Percentiles rank a stretch among this genome's conserved stretches.
phyloP scores from a whole-genome alignment of 2,797 vertebrate species.

The Sebastes aleutianus region DNA sequence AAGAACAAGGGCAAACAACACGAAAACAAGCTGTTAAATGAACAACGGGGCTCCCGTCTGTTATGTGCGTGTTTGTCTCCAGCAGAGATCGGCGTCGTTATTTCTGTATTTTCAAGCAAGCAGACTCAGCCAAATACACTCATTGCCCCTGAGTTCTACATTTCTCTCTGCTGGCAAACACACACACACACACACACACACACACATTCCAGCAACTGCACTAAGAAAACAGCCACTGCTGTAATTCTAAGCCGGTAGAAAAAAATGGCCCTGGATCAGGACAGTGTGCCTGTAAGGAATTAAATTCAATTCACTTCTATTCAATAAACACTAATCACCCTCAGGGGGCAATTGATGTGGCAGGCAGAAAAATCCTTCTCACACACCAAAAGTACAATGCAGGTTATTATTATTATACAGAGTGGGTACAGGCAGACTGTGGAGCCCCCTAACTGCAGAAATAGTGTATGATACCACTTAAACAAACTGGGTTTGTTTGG shows the following conservation, averaged over 20 bases:
- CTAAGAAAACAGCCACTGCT: constrained; percentile 68
- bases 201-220: constrained; percentile 61
- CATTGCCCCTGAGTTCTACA: constrained; percentile 61
- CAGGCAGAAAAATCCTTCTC: constrained; percentile 5
- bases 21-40: not conserved
- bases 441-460: constrained; percentile 25
- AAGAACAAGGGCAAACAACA: not conserved
- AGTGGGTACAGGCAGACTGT: not conserved
- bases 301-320: constrained; percentile 23
- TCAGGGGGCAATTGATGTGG: constrained; percentile 5
- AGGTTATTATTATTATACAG: not conserved
- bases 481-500: not conserved
- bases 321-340: constrained; percentile 40
- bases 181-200: constrained; percentile 36
- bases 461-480: not conserved
- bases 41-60: not conserved
- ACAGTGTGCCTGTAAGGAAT: constrained; percentile 40
- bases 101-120: constrained; percentile 44
- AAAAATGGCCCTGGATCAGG: constrained; percentile 30
- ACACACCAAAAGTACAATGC: not conserved
- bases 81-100: constrained; percentile 13
- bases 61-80: constrained; percentile 21
- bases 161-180: constrained; percentile 53
- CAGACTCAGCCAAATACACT: constrained; percentile 65
- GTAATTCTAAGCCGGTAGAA: constrained; percentile 37